Conservation (phyloP, 2,888 invertebrate genomes). For the Brachyptera risi region DNA sequence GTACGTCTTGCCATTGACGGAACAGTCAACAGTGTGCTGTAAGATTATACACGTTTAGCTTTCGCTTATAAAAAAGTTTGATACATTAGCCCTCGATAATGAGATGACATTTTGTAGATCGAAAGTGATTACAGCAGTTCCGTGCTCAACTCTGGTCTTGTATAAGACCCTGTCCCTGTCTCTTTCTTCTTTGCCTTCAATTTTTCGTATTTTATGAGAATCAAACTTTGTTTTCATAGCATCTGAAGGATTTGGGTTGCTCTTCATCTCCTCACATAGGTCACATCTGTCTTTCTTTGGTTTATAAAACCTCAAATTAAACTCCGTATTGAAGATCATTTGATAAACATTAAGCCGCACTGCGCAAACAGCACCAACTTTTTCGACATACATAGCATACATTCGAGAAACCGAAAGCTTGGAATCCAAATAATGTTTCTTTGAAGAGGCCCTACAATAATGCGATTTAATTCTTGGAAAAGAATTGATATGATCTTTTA, state of each 20-base stretch:
- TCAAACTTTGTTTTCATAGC: slow-evolving; percentile 16
- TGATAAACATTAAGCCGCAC: slow-evolving; percentile 30
- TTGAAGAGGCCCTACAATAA: slow-evolving; percentile 31
- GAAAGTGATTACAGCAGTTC: neutral
- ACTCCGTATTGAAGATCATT: slow-evolving; percentile 32
- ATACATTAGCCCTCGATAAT: neutral
- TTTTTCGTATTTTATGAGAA: neutral
- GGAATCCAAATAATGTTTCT: slow-evolving; percentile 33
- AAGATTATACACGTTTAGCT: neutral
- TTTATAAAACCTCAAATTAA: slow-evolving; percentile 33
- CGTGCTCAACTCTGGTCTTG: neutral
- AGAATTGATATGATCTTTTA: slow-evolving; percentile 32
- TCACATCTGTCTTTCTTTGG: slow-evolving; percentile 36
- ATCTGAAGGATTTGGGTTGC: slow-evolving; percentile 21
- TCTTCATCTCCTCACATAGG: neutral
- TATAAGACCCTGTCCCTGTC: neutral
- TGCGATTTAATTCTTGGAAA: slow-evolving; percentile 35
- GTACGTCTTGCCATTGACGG: neutral
- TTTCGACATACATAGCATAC: slow-evolving; percentile 30
- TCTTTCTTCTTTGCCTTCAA: neutral
- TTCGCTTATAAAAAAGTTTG: neutral
- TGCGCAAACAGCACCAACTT: slow-evolving; percentile 26
- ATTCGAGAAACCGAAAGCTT: slow-evolving; percentile 34
- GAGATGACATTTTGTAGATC: slow-evolving; percentile 1
- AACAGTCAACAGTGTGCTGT: neutral